Percentiles rank a stretch among this genome's conserved stretches.
Evolutionary conservation across 2,113 vertebrate species (phyloP).

Genomic region (Carassius gibelio): DNA sequence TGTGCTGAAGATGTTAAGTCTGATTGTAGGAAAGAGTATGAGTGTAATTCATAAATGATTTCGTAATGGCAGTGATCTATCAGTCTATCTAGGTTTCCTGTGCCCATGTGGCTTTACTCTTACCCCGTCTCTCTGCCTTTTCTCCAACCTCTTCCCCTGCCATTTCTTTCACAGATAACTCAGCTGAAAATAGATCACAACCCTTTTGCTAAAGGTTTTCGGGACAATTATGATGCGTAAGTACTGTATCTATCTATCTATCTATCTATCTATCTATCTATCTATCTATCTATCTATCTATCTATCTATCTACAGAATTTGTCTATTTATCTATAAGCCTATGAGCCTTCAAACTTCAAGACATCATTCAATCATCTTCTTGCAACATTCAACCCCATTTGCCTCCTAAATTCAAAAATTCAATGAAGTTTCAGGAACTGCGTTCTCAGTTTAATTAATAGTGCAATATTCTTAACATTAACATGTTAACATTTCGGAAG

Average conservation of each 20-base stretch:
- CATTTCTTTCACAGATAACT: constrained; percentile 82
- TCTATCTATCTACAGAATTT: no score
- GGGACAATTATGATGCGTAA: constrained; percentile 79
- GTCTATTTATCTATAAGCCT: not conserved
- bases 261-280: no score
- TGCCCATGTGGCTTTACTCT: constrained; percentile 28
- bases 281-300: no score
- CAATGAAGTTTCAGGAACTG: not conserved
- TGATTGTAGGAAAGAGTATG: not conserved
- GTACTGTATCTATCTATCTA: constrained; percentile 60
- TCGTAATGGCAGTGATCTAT: constrained; percentile 40
- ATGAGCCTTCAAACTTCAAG: not conserved
- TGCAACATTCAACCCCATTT: not conserved
- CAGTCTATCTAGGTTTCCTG: constrained; percentile 40
- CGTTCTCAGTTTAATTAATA: not conserved
- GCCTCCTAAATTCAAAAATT: not conserved
- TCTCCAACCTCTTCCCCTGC: constrained; percentile 43
- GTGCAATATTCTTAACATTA: no score
- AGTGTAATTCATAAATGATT: constrained; percentile 60
- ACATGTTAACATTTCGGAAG: not conserved
- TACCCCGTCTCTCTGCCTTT: constrained; percentile 44
- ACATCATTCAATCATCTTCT: no score
- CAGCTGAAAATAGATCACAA: constrained; percentile 98
- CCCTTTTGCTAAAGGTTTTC: constrained; percentile 96
- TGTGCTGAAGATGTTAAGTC: not conserved